phyloP scores from a whole-genome alignment of 64 coral and sea anemone genomes.

The Pocillopora damicornis region DNA sequence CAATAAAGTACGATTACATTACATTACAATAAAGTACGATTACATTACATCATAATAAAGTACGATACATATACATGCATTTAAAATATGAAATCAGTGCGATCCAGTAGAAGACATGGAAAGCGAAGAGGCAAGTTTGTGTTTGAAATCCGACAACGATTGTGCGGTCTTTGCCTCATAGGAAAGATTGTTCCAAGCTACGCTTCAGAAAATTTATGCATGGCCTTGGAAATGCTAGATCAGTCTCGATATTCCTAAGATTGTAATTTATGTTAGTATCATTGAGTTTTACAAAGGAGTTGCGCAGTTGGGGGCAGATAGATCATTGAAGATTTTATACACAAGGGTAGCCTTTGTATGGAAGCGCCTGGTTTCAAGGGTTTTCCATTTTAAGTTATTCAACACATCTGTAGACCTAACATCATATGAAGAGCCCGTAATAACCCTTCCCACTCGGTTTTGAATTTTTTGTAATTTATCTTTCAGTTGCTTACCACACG shows the following conservation, averaged over 20 bases:
- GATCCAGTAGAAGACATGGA: not conserved
- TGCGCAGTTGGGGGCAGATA: slow-evolving; percentile 15
- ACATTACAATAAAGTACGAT: no score
- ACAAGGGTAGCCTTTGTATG: slow-evolving; percentile 26
- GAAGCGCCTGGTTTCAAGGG: slow-evolving; percentile 25
- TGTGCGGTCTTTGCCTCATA: slow-evolving; percentile 23
- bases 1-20: not conserved
- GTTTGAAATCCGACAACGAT: slow-evolving; percentile 22
- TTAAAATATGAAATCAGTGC: not conserved
- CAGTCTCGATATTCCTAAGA: slow-evolving; percentile 40
- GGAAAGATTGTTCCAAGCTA: slow-evolving; percentile 17
- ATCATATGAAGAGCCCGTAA: slow-evolving; percentile 5
- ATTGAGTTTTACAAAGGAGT: slow-evolving; percentile 20
- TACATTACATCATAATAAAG: no score
- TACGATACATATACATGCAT: not conserved
- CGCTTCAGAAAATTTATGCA: slow-evolving; percentile 13
- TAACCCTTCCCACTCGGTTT: not conserved
- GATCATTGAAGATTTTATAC: slow-evolving; percentile 42
- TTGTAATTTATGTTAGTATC: slow-evolving; percentile 20
- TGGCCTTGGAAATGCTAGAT: slow-evolving; percentile 33
- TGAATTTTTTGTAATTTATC: slow-evolving; percentile 15
- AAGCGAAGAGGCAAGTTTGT: no score
- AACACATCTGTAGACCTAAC: not conserved
- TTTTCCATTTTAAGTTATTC: no score
- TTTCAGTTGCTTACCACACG: slow-evolving; percentile 1